These are phyloP conservation scores for Odontophorus gujanensis DNA, from an alignment of 2,113 vertebrate species.

Conservation along the genomic window DNA sequence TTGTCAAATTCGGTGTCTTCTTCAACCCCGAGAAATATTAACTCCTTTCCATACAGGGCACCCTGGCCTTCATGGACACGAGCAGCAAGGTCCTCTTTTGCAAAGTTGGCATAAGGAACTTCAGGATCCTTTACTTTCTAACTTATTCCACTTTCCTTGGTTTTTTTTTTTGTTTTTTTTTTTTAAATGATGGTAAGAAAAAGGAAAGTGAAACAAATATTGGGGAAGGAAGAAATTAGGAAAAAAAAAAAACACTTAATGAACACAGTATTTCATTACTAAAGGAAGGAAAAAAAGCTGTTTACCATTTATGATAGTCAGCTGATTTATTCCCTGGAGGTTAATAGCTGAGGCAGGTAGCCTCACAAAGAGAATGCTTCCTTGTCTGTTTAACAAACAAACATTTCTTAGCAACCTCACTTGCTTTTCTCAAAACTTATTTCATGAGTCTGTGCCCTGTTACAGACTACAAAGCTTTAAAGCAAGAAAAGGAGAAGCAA, in stretches of 20 bases:
- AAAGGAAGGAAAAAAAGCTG: not conserved
- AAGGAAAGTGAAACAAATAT: not conserved
- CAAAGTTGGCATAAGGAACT: not conserved
- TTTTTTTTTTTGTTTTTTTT: too few species aligned
- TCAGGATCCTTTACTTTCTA: not conserved
- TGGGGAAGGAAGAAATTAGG: not conserved
- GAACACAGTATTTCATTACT: not conserved
- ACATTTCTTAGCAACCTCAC: not conserved
- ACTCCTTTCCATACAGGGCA: not conserved
- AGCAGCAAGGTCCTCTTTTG: not conserved
- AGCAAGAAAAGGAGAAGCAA: not conserved
- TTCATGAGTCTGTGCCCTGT: not conserved
- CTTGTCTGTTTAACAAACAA: not conserved
- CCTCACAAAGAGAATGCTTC: not conserved
- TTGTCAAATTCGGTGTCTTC: not conserved
- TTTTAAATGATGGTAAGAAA: not conserved
- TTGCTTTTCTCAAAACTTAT: not conserved
- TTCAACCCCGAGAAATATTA: not conserved
- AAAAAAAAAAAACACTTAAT: not conserved
- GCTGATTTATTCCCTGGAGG: not conserved
- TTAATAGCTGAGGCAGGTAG: not conserved
- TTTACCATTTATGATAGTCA: not conserved
- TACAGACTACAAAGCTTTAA: not conserved
- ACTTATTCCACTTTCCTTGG: not conserved
- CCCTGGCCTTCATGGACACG: not conserved